Conservation (phyloP, 2,113 vertebrate species). For the Anarhynchus alexandrinus region DNA sequence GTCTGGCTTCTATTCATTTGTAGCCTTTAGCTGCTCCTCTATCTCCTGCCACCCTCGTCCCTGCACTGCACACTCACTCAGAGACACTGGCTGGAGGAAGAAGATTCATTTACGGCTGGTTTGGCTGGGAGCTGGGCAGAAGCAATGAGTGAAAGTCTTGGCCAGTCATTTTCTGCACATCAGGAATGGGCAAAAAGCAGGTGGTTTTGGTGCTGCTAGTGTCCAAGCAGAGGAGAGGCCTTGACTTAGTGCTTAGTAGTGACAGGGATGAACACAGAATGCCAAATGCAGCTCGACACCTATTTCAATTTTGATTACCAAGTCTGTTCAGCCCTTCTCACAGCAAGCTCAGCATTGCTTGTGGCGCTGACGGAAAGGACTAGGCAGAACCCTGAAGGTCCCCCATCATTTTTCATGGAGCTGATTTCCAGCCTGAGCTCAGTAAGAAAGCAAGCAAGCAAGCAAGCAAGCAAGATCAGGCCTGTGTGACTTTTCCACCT, state of each 20-base stretch:
- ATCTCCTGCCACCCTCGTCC: accelerated
- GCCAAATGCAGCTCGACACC: background rate
- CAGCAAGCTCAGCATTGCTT: background rate
- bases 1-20: background rate
- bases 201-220: background rate
- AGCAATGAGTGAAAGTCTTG: background rate
- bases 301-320: background rate
- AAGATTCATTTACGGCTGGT: background rate
- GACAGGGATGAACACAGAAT: background rate
- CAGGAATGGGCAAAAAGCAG: background rate
- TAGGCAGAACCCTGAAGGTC: background rate
- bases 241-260: background rate
- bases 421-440: background rate
- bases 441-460: background rate
- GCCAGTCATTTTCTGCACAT: background rate
- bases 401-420: background rate
- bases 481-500: background rate
- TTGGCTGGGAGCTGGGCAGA: background rate
- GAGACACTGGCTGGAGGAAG: background rate
- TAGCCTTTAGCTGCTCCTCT: background rate
- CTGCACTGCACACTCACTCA: background rate
- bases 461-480: background rate
- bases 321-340: background rate
- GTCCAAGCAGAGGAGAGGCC: background rate
- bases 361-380: background rate